These are phyloP conservation scores for Psix sp. DNA, from an alignment of 1,140 invertebrate species.

Conservation along the genomic window DNA sequence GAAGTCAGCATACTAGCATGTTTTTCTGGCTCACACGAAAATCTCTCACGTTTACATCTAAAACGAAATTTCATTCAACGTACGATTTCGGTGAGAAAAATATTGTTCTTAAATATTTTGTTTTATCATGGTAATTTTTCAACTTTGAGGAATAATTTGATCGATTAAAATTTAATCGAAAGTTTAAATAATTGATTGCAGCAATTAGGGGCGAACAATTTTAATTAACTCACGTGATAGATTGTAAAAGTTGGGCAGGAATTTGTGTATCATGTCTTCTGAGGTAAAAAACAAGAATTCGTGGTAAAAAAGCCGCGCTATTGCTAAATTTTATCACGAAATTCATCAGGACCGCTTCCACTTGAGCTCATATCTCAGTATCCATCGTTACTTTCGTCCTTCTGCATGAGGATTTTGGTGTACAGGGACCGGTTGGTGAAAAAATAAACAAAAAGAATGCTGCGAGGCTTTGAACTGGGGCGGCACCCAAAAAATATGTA, in stretches of 20 bases:
- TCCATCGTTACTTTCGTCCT: constrained; percentile 47
- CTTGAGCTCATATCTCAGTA: constrained; percentile 43
- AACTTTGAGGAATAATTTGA: no score
- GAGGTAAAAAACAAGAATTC: constrained; percentile 17
- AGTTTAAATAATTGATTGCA: no score
- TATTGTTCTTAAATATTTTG: no score
- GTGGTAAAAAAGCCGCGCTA: constrained; percentile 27
- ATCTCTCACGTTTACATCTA: constrained; percentile 28
- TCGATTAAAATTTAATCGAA: no score
- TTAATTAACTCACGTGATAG: background rate
- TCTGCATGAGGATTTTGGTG: constrained; percentile 26
- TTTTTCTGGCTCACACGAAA: constrained; percentile 26
- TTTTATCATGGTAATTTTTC: background rate
- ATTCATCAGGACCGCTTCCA: constrained; percentile 46
- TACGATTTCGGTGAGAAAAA: constrained; percentile 1
- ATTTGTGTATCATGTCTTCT: constrained; percentile 16
- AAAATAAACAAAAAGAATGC: constrained; percentile 40
- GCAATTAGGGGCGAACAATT: no score
- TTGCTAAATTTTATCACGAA: constrained; percentile 52
- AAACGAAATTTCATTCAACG: constrained; percentile 27
- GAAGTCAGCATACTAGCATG: constrained; percentile 10
- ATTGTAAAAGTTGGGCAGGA: background rate
- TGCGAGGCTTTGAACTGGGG: constrained; percentile 22
- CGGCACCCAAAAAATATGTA: constrained; percentile 35
- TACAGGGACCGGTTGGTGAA: constrained; percentile 37